Evolutionary conservation across 2,113 vertebrate genomes (phyloP), one percentile per base, ranked within the genome.

Genomic region (Accipiter cooperii): DNA sequence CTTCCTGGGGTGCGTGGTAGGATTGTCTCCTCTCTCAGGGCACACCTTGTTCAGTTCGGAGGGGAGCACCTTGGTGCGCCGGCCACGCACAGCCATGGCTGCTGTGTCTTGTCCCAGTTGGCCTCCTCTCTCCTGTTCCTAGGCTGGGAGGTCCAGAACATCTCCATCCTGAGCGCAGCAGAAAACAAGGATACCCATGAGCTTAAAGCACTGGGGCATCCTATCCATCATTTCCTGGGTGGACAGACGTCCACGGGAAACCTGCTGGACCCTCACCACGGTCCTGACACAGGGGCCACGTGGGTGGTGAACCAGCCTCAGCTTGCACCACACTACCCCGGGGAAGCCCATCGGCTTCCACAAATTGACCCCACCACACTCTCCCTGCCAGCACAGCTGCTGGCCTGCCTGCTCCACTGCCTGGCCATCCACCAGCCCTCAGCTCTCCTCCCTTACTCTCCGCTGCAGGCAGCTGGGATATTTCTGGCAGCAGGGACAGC

Each of bases 321-420:
- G 42, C 6, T 1, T 0, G 14, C 31, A 33, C 64, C 29, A 6
- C 0, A 0, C 33, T 26, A 18, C 38, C 36, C 54, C 0, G 0
- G 19, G 31, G n/a, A 28, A 65, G 22, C 51, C 75, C 12, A 3
- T 9, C 34, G 1, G 13, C 25, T 26, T 15, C 81, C 4, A 1
- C 36, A 60, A 22, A 24, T 3, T 5, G 17, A 25, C 44, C 58
- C 49, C 2, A 1, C 13, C 4, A 1, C 7, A 1, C 28, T 7
- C n/a, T 77, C 54, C 70, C 73, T 3, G 1, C 52, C 81, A 60
- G 38, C 36, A 24, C 11, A 9, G 77, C 68, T 34, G 58, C 52
- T n/a, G 9, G 31, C 18, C 63, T 13, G 36, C 54, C 68, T 51
- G 28, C 55, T 49, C 47, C 2, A 0, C 81, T 68, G 63, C 69